Evolutionary conservation across 1,140 invertebrate species (phyloP).

Genomic region (Conopomorpha cramerella): DNA sequence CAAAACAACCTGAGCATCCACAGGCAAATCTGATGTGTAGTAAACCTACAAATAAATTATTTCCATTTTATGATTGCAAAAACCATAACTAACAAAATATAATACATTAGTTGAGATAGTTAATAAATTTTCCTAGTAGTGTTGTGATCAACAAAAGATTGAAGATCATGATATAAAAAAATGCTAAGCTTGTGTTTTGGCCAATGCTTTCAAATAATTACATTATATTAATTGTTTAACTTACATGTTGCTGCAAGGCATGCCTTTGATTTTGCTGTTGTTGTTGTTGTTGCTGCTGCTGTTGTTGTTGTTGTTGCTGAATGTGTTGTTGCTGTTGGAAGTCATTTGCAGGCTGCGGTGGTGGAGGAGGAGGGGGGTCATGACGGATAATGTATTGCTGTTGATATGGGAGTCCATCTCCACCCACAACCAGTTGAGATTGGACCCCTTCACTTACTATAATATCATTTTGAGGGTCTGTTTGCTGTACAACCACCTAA

Average conservation of each 20-base stretch:
- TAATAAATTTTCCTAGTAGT: background rate
- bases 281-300: slow-evolving; percentile 11
- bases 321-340: slow-evolving; percentile 41
- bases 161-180: background rate
- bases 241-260: slow-evolving; percentile 38
- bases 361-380: slow-evolving; percentile 31
- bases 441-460: slow-evolving; percentile 48
- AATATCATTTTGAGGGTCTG: slow-evolving; percentile 45
- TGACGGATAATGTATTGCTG: slow-evolving; percentile 50
- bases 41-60: slow-evolving; percentile 58
- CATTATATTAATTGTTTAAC: no score
- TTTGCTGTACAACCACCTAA: slow-evolving; percentile 48
- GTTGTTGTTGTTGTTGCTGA: slow-evolving; percentile 33
- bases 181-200: no score
- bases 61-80: slow-evolving; percentile 1
- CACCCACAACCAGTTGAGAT: slow-evolving; percentile 41
- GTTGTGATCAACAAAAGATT: background rate
- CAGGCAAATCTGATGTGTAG: slow-evolving; percentile 58
- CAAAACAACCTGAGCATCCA: slow-evolving; percentile 58
- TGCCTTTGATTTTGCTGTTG: slow-evolving; percentile 26
- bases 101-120: background rate
- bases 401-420: slow-evolving; percentile 47
- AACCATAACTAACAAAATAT: slow-evolving; percentile 1
- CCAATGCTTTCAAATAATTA: no score
- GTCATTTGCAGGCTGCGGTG: slow-evolving; percentile 21